Evolutionary conservation across 2,888 invertebrate genomes (phyloP).

Genomic region (Ptilodon capucinus): DNA sequence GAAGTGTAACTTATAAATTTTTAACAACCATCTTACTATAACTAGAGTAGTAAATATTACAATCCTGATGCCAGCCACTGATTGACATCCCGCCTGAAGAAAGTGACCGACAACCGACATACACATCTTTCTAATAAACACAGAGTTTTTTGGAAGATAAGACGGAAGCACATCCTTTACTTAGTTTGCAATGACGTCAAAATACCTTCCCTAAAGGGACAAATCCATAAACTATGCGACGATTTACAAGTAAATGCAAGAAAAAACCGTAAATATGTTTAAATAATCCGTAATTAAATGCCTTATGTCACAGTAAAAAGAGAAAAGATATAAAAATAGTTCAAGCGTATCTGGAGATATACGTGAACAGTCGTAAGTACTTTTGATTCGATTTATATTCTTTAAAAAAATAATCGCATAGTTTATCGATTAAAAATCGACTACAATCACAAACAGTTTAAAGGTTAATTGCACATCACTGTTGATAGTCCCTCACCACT

Average conservation of each 20-base stretch:
- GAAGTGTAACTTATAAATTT: not conserved
- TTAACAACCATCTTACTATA: not conserved
- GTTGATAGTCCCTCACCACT: conserved; percentile 27
- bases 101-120: not conserved
- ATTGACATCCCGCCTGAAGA: not conserved
- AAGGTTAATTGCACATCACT: conserved; percentile 6
- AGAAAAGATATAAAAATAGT: not conserved
- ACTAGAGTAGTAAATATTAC: not conserved
- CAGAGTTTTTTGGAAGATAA: conserved; percentile 20
- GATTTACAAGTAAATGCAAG: not conserved
- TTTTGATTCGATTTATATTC: too few relatives aligned
- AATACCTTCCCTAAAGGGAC: conserved; percentile 7
- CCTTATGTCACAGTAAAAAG: not conserved
- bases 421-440: not conserved
- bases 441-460: conserved; percentile 17
- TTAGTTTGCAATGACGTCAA: conserved; percentile 26
- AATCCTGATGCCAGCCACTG: not conserved
- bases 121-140: not conserved
- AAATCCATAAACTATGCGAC: conserved; percentile 15
- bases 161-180: conserved; percentile 30
- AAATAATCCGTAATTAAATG: not conserved
- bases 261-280: too few relatives aligned
- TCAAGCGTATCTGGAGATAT: too few relatives aligned
- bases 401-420: not conserved
- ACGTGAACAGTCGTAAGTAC: too few relatives aligned